Conservation (phyloP, 2,888 invertebrate genomes). For the Altica lythri region DNA sequence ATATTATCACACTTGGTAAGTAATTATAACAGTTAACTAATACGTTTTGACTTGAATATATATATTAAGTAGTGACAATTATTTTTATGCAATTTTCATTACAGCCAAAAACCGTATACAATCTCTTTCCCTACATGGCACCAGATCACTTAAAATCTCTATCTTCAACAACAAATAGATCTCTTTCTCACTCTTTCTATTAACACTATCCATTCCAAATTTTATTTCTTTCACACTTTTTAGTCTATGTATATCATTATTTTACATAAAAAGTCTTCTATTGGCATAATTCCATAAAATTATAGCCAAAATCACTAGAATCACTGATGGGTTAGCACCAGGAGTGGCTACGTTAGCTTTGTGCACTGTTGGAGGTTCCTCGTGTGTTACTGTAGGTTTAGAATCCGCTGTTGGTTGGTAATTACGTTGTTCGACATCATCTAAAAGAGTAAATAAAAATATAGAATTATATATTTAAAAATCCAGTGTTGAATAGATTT, state of each 20-base stretch:
- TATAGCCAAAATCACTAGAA: slow-evolving; percentile 15
- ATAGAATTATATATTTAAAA: background rate
- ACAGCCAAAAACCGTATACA: slow-evolving; percentile 2
- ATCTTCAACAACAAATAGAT: slow-evolving; percentile 18
- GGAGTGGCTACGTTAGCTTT: slow-evolving; percentile 16
- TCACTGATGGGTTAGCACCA: background rate
- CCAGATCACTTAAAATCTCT: slow-evolving; percentile 2
- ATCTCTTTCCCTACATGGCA: slow-evolving; percentile 10
- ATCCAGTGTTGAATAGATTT: too few species aligned
- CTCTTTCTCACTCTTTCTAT: slow-evolving; percentile 5
- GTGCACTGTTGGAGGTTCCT: slow-evolving; percentile 28
- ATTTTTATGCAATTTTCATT: background rate
- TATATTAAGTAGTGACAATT: slow-evolving; percentile 4
- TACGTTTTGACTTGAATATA: too few species aligned
- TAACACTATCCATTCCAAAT: slow-evolving; percentile 5
- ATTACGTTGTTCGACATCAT: slow-evolving; percentile 13
- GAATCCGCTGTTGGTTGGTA: slow-evolving; percentile 21
- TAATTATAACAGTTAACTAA: too few species aligned
- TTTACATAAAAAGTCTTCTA: slow-evolving; percentile 21
- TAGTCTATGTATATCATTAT: slow-evolving; percentile 9
- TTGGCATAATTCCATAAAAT: slow-evolving; percentile 9
- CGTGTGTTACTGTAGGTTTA: slow-evolving; percentile 22
- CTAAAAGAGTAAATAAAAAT: slow-evolving; percentile 26
- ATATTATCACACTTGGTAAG: too few species aligned
- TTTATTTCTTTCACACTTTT: slow-evolving; percentile 8